Evolutionary conservation across 2,113 vertebrate genomes (phyloP).

Genomic region (Aegypius monachus): DNA sequence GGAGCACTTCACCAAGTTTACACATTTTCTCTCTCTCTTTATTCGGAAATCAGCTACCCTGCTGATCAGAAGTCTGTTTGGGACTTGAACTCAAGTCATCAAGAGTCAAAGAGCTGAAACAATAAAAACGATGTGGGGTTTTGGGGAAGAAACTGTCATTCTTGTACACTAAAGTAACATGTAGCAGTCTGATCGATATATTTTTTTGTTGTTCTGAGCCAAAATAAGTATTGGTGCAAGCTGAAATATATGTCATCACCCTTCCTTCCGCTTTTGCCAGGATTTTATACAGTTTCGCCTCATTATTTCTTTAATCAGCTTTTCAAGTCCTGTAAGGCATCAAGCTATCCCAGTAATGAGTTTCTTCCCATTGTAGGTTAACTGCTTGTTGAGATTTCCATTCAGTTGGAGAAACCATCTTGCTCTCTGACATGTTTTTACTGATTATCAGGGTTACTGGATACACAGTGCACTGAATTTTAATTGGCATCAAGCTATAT

Average conservation of each 20-base stretch:
- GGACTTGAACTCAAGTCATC: slow-evolving; percentile 23
- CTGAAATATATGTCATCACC: background rate
- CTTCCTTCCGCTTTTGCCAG: background rate
- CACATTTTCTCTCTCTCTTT: slow-evolving; percentile 58
- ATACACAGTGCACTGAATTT: slow-evolving; percentile 53
- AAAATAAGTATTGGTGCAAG: background rate
- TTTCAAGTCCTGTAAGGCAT: slow-evolving; percentile 67
- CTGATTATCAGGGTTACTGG: slow-evolving; percentile 74
- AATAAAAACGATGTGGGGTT: background rate
- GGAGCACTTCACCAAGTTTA: slow-evolving; percentile 50
- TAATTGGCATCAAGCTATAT: slow-evolving; percentile 67
- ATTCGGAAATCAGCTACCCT: slow-evolving; percentile 49
- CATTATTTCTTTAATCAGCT: slow-evolving; percentile 69
- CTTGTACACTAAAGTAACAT: slow-evolving; percentile 20
- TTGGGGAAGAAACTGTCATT: slow-evolving; percentile 32
- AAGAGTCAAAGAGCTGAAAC: slow-evolving; percentile 43
- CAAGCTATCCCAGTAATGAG: slow-evolving; percentile 67
- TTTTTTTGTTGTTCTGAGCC: background rate
- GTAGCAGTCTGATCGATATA: slow-evolving; percentile 18
- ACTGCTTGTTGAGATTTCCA: slow-evolving; percentile 68
- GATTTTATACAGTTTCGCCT: background rate
- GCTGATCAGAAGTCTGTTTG: slow-evolving; percentile 50
- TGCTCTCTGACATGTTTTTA: slow-evolving; percentile 58
- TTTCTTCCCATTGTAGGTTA: slow-evolving; percentile 70
- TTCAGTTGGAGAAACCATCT: slow-evolving; percentile 60